Conservation (phyloP, 1,140 invertebrate species). For the Bombus vancouverensis region DNA sequence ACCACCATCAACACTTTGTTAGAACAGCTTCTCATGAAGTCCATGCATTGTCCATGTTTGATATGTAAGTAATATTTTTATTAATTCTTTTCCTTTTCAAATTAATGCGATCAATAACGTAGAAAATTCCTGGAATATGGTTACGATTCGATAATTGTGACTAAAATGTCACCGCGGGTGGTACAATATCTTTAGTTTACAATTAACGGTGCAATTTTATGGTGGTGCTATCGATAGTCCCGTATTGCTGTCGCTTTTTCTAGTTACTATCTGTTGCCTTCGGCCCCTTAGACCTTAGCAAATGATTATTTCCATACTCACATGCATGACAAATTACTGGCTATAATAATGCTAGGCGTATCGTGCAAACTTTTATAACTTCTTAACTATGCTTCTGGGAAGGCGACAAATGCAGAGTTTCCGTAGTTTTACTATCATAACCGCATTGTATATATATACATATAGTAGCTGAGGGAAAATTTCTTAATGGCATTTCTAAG, state of each 20-base stretch:
- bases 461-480: not conserved
- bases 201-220: constrained; percentile 1
- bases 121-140: not conserved
- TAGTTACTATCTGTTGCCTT: not conserved
- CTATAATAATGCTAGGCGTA: not conserved
- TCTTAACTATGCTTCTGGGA: not conserved
- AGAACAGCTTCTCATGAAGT: constrained; percentile 22
- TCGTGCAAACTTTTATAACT: constrained; percentile 15
- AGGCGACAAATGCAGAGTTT: not conserved
- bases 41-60: constrained; percentile 55
- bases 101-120: not conserved
- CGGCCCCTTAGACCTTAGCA: not conserved
- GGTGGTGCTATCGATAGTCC: not conserved
- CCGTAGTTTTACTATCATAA: not conserved
- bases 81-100: not conserved
- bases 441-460: not conserved
- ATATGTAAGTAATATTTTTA: constrained; percentile 52
- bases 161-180: not conserved
- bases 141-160: not conserved
- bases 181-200: not conserved
- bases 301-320: not conserved
- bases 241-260: not conserved
- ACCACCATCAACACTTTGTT: constrained; percentile 32
- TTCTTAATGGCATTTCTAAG: not conserved
- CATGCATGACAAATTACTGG: not conserved